Evolutionary conservation across 1,140 invertebrate genomes (phyloP), one percentile per base, ranked within the genome.

Genomic region (Trichonephila clavipes): DNA sequence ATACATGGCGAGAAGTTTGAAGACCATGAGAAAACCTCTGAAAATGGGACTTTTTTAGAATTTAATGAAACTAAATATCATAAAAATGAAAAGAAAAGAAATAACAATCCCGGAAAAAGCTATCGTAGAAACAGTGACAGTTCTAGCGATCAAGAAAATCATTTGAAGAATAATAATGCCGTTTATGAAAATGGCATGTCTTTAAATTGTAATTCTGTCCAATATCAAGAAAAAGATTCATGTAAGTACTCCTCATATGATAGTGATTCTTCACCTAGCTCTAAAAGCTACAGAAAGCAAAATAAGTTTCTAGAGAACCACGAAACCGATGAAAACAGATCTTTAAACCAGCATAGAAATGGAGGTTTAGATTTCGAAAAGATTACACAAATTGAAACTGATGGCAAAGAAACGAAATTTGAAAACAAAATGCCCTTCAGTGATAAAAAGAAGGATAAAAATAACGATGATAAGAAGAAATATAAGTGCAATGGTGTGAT

Each of bases 401-500:
- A 19, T 4, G 21, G 24, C 6, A 5, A n/a, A 6, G 51, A 24
- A 85, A 58, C n/a, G 18, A 24, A 2, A 6, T 61, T n/a, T 59
- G 51, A 85, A 61, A 28, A 24, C 24, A 24, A 61, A 12, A n/a
- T 3, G 51, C 34, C 14, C 28, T 5, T 21, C 8, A 88, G 64
- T 18, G 19, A 28, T 34, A 58, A 44, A 40, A 88, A 62, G 6
- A 19, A 88, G 1, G 34, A 28, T 51, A 77, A 89, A 58, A 51
- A 21, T 16, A 51, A 6, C 19, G n/a, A 40, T 6, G 34, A 58
- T 16, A 81, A 90, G n/a, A 90, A 90, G 40, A 69, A 82, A 18
- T 81, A 40, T 21, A 93, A 93, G 62, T 93, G 92, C 21, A 93
- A 93, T 88, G 92, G 92, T 10, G 66, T 88, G 14, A 88, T 93